Conservation (phyloP, 2,888 invertebrate species). For the Lissocephala sabroskyi region DNA sequence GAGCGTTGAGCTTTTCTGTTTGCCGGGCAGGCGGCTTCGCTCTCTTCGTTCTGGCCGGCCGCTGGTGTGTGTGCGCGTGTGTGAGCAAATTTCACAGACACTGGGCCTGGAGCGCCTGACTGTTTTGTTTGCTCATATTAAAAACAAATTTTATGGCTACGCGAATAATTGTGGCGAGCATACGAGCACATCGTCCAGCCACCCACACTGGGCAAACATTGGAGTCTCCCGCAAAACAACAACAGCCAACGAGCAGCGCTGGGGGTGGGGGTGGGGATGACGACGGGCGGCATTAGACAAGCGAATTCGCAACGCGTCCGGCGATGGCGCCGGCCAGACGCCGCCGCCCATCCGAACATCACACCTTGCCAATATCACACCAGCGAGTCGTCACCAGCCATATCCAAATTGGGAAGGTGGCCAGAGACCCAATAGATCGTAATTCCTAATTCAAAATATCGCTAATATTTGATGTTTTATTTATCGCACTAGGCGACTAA, state of each 20-base stretch:
- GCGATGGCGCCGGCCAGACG: constrained; percentile 11
- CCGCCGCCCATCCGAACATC: constrained; percentile 8
- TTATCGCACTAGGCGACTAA: no score
- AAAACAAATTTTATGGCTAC: constrained; percentile 9
- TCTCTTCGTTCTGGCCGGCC: background rate
- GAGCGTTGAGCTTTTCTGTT: background rate
- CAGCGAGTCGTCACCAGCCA: no score
- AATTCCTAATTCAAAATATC: no score
- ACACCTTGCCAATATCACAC: background rate
- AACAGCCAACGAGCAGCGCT: constrained; percentile 3
- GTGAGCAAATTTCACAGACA: no score
- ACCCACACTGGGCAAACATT: no score
- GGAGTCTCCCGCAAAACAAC: background rate
- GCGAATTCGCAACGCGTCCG: background rate
- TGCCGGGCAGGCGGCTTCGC: background rate
- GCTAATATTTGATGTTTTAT: no score
- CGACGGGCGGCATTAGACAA: no score
- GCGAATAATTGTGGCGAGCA: constrained; percentile 10
- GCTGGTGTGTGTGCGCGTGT: background rate
- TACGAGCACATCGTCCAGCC: background rate
- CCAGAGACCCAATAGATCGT: no score
- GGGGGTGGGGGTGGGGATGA: no score
- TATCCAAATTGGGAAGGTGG: no score
- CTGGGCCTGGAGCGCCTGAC: background rate
- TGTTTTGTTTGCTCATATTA: background rate